Evolutionary conservation across 2,797 vertebrate species (phyloP), one percentile per base, ranked within the genome.

Genomic region (Argya squamiceps): DNA sequence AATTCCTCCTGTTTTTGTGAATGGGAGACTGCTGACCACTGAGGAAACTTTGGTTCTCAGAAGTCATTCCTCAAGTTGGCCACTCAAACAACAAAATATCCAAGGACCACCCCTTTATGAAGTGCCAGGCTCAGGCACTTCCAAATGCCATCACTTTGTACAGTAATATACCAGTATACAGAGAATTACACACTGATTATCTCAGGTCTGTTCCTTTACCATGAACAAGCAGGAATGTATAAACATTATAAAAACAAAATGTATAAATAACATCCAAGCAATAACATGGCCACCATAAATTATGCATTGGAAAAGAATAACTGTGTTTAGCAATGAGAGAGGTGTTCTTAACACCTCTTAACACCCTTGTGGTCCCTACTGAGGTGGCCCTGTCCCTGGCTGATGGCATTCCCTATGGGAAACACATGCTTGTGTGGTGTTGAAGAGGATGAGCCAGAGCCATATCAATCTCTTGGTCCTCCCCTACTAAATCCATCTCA

Each of bases 221-320:
- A 3, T 3, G 34, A 49, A 5, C 4, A 22, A 39, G 12, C 19
- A 7, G 0, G 4, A 16, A 58, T 9, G 7, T 15, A 23, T 56
- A 81, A 70, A 43, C 30, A 63, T 44, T 6, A 65, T 8, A 8
- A 52, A 62, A 15, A 4, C 5, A 2, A 15, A 32, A 34, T 12
- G 8, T 32, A 11, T 56, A 64, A 77, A 60, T 59, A 59, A 23
- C 26, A 62, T 17, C 20, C 37, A 65, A 69, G 14, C 36, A 69
- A 12, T 12, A 14, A 34, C 12, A 39, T 22, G 32, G 17, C 20
- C 39, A 30, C 22, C 3, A 0, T 27, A 26, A 71, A 6, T 29
- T 17, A 9, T 11, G 21, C 20, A 12, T 30, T 78, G 41, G 53
- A 27, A 62, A 60, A 36, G 29, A 58, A 11, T 10, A 3, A 19